Conservation (phyloP, 37 sponge, comb jelly and placozoan species). For the Halichondria panicea region DNA sequence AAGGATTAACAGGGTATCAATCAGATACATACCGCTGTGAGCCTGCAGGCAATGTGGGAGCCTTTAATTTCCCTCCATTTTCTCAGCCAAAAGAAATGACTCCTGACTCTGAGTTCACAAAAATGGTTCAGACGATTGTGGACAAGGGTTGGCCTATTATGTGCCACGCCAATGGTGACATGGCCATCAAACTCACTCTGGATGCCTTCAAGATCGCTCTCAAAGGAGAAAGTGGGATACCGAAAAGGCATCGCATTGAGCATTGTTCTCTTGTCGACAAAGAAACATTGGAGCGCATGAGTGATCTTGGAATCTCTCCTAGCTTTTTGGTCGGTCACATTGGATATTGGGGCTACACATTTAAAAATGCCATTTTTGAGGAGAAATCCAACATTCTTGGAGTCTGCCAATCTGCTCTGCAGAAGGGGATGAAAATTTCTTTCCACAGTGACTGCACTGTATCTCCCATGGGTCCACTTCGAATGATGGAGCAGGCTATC, state of each 20-base stretch:
- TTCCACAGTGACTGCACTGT: slow-evolving; percentile 18
- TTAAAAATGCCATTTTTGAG: slow-evolving; percentile 24
- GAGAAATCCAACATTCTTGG: slow-evolving; percentile 2
- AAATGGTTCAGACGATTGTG: slow-evolving; percentile 3
- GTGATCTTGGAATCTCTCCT: slow-evolving; percentile 7
- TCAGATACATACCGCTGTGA: slow-evolving; percentile 7
- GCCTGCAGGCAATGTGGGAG: not conserved
- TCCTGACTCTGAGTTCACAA: slow-evolving; percentile 2
- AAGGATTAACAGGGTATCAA: slow-evolving; percentile 38
- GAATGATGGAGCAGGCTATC: slow-evolving; percentile 38
- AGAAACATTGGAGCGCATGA: not conserved
- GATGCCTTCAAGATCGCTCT: slow-evolving; percentile 4
- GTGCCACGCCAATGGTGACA: slow-evolving; percentile 24
- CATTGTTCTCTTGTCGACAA: not conserved
- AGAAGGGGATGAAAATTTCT: slow-evolving; percentile 11
- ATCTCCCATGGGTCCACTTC: slow-evolving; percentile 28
- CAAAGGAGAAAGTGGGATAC: not conserved
- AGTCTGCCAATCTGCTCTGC: not conserved
- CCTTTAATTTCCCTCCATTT: not conserved
- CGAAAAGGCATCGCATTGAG: slow-evolving; percentile 14
- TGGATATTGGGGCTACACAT: slow-evolving; percentile 15
- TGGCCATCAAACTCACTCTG: slow-evolving; percentile 17
- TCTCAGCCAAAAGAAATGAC: no score
- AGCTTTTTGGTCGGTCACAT: slow-evolving; percentile 26
- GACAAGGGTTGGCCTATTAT: slow-evolving; percentile 20